Percentiles rank a stretch among this genome's conserved stretches.
These are phyloP conservation scores for Pseudolaguvia tuberculata DNA, from an alignment of 2,113 vertebrate species.

Conservation along the genomic window DNA sequence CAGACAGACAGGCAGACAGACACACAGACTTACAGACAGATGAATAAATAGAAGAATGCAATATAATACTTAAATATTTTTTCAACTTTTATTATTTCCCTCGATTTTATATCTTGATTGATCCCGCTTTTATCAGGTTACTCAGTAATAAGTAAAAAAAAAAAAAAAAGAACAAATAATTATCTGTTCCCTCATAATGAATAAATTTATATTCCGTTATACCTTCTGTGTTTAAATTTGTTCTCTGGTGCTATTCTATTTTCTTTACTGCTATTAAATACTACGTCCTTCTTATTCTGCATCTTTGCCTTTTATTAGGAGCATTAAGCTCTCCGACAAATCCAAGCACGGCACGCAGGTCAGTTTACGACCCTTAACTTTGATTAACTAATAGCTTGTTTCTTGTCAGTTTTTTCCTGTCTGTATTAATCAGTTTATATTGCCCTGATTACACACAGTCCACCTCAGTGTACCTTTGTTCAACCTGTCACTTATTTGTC, in stretches of 20 bases:
- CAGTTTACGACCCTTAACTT: constrained; percentile 51
- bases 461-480: constrained; percentile 57
- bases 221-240: constrained; percentile 22
- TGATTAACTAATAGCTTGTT: constrained; percentile 36
- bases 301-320: constrained; percentile 17
- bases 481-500: constrained; percentile 57
- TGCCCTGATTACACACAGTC: constrained; percentile 60
- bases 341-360: constrained; percentile 23
- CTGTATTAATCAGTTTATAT: constrained; percentile 62
- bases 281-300: not conserved
- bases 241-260: constrained; percentile 41
- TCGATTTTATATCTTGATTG: not conserved
- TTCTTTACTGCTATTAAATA: constrained; percentile 63
- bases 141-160: not conserved
- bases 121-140: not conserved
- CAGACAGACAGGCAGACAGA: too few species aligned
- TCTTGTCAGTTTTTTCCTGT: constrained; percentile 59
- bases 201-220: not conserved
- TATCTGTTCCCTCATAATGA: not conserved
- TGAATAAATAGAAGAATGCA: too few species aligned
- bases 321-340: constrained; percentile 49
- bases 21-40: too few species aligned
- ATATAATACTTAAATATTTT: too few species aligned
- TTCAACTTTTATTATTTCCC: not conserved
- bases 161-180: not conserved